These are phyloP conservation scores for Tenebrio molitor DNA, from an alignment of 1,140 invertebrate genomes.

Conservation along the genomic window DNA sequence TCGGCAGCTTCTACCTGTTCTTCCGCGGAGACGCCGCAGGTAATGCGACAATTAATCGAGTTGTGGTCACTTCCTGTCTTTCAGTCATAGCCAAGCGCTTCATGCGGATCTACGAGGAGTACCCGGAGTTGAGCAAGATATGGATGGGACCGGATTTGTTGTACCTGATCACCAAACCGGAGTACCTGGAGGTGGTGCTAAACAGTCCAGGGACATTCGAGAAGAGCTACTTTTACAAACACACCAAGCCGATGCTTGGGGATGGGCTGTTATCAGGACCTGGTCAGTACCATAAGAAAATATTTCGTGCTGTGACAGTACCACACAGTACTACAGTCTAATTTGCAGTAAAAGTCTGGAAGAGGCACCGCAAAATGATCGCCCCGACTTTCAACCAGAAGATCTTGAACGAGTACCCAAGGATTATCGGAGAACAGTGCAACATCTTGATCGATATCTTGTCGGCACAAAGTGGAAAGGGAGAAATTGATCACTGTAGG, in stretches of 20 bases:
- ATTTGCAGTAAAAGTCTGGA: slow-evolving; percentile 54
- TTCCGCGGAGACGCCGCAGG: neutral
- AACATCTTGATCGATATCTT: slow-evolving; percentile 50
- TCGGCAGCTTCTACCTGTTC: slow-evolving; percentile 19
- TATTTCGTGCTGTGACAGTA: too few species aligned
- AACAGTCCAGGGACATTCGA: slow-evolving; percentile 14
- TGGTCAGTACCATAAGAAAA: too few species aligned
- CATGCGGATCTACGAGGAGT: neutral
- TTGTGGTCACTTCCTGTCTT: too few species aligned
- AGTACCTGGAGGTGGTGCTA: slow-evolving; percentile 32
- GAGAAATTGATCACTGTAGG: slow-evolving; percentile 44
- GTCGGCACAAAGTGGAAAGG: slow-evolving; percentile 26
- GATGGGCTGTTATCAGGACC: slow-evolving; percentile 37
- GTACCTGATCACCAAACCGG: slow-evolving; percentile 26
- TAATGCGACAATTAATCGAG: too few species aligned
- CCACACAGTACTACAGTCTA: too few species aligned
- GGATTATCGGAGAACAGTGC: slow-evolving; percentile 49
- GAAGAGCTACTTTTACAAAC: slow-evolving; percentile 11
- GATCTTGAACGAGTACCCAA: slow-evolving; percentile 52
- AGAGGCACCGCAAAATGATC: slow-evolving; percentile 56
- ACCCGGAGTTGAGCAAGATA: slow-evolving; percentile 2
- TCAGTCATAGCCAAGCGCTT: slow-evolving; percentile 3
- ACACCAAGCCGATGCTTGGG: slow-evolving; percentile 8
- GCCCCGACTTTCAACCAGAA: slow-evolving; percentile 54
- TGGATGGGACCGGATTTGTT: slow-evolving; percentile 33